Percentiles rank a stretch among this genome's conserved stretches.
Conservation (phyloP, 2,797 vertebrate genomes). For the Eulemur rubriventer region DNA sequence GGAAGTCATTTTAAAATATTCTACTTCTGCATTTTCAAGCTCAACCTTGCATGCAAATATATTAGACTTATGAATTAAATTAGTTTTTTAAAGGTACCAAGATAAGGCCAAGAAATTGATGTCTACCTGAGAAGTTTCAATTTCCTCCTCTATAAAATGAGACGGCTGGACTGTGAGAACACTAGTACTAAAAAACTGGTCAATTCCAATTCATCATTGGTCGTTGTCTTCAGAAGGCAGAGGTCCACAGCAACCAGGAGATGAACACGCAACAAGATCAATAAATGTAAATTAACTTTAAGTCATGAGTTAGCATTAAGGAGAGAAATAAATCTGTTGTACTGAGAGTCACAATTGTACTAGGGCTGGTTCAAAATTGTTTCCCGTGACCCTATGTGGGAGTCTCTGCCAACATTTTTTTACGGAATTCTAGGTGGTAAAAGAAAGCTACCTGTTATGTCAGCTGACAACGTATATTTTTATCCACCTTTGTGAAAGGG, state of each 20-base stretch:
- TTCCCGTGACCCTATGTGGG: constrained; percentile 46
- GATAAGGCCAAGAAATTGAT: not conserved
- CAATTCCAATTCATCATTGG: not conserved
- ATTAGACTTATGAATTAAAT: constrained; percentile 23
- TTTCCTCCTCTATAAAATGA: not conserved
- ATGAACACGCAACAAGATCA: not conserved
- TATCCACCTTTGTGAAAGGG: constrained; percentile 56
- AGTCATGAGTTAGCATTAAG: not conserved
- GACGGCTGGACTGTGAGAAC: not conserved
- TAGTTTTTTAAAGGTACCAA: constrained; percentile 12
- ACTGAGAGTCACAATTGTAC: not conserved
- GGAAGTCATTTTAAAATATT: constrained; percentile 50
- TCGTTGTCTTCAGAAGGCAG: constrained; percentile 4
- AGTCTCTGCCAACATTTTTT: constrained; percentile 13
- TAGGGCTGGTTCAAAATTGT: not conserved
- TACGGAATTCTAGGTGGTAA: constrained; percentile 51
- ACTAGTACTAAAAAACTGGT: not conserved
- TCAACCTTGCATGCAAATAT: not conserved
- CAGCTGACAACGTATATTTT: constrained; percentile 67
- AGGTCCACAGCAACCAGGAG: not conserved
- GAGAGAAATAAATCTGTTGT: not conserved
- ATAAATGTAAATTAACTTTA: constrained; percentile 13
- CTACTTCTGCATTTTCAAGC: constrained; percentile 43
- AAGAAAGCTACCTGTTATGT: constrained; percentile 69
- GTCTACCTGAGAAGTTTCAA: not conserved